These are phyloP conservation scores for Engraulis encrasicolus DNA, from an alignment of 2,113 vertebrate genomes.

Conservation along the genomic window DNA sequence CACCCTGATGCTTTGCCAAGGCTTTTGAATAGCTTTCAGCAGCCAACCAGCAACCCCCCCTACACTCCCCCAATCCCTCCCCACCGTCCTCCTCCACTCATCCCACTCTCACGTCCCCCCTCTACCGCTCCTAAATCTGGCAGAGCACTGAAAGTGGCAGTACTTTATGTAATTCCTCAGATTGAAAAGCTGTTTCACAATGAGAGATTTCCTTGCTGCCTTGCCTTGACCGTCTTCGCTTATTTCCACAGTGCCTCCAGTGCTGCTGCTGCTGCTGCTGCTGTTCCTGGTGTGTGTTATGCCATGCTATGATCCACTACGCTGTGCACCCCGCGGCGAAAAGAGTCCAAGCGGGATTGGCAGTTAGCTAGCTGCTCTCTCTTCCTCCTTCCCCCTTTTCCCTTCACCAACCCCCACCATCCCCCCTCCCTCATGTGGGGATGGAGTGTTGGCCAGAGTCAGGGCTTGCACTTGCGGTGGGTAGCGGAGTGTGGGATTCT, in stretches of 20 bases:
- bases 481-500: no score
- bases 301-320: not conserved
- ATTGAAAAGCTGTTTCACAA: slow-evolving; percentile 81
- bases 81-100: slow-evolving; percentile 25
- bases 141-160: slow-evolving; percentile 81
- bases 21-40: slow-evolving; percentile 63
- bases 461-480: no score
- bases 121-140: slow-evolving; percentile 78
- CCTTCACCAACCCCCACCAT: not conserved
- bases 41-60: not conserved
- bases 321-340: not conserved
- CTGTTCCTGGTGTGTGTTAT: slow-evolving; percentile 33
- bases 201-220: slow-evolving; percentile 74
- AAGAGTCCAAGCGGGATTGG: not conserved
- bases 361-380: not conserved
- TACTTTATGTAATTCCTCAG: slow-evolving; percentile 84
- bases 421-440: not conserved
- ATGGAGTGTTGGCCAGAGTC: no score
- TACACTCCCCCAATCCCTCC: slow-evolving; percentile 31
- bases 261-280: no score
- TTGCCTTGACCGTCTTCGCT: slow-evolving; percentile 22
- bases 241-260: no score
- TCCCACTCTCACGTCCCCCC: slow-evolving; percentile 68
- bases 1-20: slow-evolving; percentile 64
- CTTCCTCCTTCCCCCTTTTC: not conserved